Conservation (phyloP, 1,140 invertebrate genomes). For the Caenorhabditis elegans region DNA sequence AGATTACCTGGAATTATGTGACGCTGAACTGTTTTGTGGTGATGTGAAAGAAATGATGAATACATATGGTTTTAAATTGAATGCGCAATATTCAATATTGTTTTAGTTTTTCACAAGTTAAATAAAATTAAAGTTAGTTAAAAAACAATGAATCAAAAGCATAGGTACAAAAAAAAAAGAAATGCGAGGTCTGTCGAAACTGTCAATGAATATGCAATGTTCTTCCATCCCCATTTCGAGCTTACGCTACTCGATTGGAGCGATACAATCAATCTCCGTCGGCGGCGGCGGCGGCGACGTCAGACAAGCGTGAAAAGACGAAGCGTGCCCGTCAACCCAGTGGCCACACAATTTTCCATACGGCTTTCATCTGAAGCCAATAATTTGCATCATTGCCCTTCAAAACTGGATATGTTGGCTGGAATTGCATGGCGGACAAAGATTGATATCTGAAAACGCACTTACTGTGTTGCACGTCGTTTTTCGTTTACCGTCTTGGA, state of each 20-base stretch:
- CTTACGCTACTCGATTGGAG: background rate
- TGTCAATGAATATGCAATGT: background rate
- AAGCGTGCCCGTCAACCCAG: background rate
- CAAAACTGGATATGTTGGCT: background rate
- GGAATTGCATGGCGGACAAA: background rate
- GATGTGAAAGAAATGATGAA: background rate
- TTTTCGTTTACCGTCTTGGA: background rate
- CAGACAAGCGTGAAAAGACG: background rate
- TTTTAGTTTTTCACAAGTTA: too few species aligned
- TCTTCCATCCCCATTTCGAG: background rate
- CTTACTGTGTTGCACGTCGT: constrained; percentile 11
- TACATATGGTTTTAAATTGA: too few species aligned
- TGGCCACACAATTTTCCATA: background rate
- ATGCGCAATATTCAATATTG: too few species aligned
- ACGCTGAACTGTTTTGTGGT: background rate
- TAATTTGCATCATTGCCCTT: background rate
- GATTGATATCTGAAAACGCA: constrained; percentile 15
- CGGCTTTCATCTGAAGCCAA: background rate
- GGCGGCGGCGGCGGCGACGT: background rate
- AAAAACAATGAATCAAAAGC: background rate
- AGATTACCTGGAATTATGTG: background rate
- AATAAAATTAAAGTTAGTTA: too few species aligned
- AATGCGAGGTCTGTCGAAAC: background rate
- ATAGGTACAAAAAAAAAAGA: background rate
- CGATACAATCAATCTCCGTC: background rate